Percentiles rank a stretch among this genome's conserved stretches.
Conservation (phyloP, 2,888 invertebrate species). For the Cecidostiba fungosa region DNA sequence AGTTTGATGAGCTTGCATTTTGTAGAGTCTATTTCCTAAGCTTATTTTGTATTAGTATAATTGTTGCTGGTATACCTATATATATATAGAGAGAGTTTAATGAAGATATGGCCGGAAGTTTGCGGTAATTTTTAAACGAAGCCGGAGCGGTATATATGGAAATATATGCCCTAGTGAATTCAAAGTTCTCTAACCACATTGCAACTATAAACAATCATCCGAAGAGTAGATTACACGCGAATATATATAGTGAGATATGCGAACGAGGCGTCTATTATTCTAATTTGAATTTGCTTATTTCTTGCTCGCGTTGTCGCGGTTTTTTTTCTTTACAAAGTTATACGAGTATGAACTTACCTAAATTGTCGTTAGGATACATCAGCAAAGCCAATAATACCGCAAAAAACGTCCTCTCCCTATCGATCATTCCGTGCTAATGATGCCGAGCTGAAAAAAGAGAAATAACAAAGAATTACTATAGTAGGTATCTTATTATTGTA, state of each 20-base stretch:
- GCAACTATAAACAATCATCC: slow-evolving; percentile 41
- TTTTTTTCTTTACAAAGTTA: not conserved
- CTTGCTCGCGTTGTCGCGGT: not conserved
- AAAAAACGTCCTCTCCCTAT: slow-evolving; percentile 75
- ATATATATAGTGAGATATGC: slow-evolving; percentile 12
- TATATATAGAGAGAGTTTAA: not conserved
- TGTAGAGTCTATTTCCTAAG: not conserved
- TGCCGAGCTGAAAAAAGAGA: slow-evolving; percentile 52
- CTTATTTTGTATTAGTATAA: not conserved
- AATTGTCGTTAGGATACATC: slow-evolving; percentile 77
- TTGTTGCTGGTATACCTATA: not conserved
- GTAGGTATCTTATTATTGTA: not conserved
- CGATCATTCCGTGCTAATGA: slow-evolving; percentile 75
- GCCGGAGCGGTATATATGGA: not conserved
- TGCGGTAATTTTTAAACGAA: slow-evolving; percentile 10
- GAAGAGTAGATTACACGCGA: slow-evolving; percentile 12
- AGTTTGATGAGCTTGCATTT: not conserved
- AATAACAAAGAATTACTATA: not conserved
- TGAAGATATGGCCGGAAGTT: not conserved
- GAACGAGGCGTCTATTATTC: not conserved
- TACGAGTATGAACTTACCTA: slow-evolving; percentile 71
- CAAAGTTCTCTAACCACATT: slow-evolving; percentile 39
- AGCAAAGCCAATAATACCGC: slow-evolving; percentile 75
- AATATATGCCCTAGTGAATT: not conserved
- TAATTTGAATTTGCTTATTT: not conserved